Evolutionary conservation across 2,797 vertebrate genomes (phyloP), one percentile per base, ranked within the genome.

Genomic region (Acanthurus lineatus): DNA sequence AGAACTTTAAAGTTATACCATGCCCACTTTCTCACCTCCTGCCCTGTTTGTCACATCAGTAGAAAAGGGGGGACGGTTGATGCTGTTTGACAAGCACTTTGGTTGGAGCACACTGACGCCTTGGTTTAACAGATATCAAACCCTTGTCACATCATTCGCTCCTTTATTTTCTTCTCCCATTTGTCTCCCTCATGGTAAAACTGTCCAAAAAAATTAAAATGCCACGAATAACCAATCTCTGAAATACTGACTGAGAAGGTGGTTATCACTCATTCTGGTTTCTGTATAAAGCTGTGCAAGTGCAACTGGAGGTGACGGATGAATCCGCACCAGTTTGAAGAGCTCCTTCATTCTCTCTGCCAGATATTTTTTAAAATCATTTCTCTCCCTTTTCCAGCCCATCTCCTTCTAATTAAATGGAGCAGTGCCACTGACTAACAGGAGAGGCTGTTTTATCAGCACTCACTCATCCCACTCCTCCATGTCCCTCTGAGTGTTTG

Each of bases 351-450:
- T 76, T 88, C 71, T 76, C 74, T 80, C 51, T 82, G 75, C 81
- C 86, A 83, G 53, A 57, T 79, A 54, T 62, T 74, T 72, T 73
- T 63, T 75, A 42, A 66, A 85, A 73, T 52, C 76, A 70, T 84
- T 76, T 82, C 62, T 77, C 76, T 89, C 63, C 42, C 82, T 86
- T 86, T 85, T 77, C 80, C 69, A 79, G 73, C 81, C 86, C 86
- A 91, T 94, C 88, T 92, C 96, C 96, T 96, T 95, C 96, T 97
- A 97, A 98, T 98, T 97, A 97, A 98, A 97, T 97, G 97, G 96
- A 97, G 96, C 96, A 94, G 95, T 94, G 96, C 94, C 89, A 86
- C 88, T 79, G 91, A 94, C 94, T 91, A 93, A 95, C 54, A 91
- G 86, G 94, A 96, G 94, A 96, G 95, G 92, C 94, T 95, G 95